A percentile compares a stretch with the other conserved stretches of the same genome.
phyloP scores from a whole-genome alignment of 1,140 invertebrate genomes.

The Zaprionus gabonicus region DNA sequence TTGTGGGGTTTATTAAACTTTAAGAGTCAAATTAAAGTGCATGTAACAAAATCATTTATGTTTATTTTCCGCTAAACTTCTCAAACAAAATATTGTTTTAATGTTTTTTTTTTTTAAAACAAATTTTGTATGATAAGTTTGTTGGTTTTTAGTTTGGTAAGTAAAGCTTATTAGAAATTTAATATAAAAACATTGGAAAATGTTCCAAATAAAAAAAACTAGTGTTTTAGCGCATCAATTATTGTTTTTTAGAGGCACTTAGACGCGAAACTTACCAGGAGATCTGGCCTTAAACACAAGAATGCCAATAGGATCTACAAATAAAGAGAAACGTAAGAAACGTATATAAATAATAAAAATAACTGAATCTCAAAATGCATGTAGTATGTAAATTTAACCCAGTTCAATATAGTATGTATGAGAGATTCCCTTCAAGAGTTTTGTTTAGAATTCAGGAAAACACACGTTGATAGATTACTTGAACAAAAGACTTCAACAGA shows the following conservation, averaged over 20 bases:
- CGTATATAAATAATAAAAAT: slow-evolving; percentile 81
- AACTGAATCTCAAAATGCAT: slow-evolving; percentile 53
- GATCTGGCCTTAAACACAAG: slow-evolving; percentile 89
- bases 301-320: slow-evolving; percentile 89
- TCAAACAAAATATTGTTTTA: slow-evolving; percentile 14
- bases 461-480: slow-evolving; percentile 51
- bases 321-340: slow-evolving; percentile 83
- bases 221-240: slow-evolving; percentile 31
- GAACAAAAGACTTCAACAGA: slow-evolving; percentile 51
- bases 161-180: slow-evolving; percentile 34
- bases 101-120: neutral
- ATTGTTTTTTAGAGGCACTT: slow-evolving; percentile 49
- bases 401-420: neutral
- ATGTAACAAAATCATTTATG: slow-evolving; percentile 5
- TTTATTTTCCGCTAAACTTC: slow-evolving; percentile 15
- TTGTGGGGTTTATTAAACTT: slow-evolving; percentile 41
- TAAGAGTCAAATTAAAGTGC: slow-evolving; percentile 34
- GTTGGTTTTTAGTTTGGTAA: slow-evolving; percentile 48
- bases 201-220: slow-evolving; percentile 6
- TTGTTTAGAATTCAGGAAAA: slow-evolving; percentile 10
- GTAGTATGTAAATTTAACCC: slow-evolving; percentile 29
- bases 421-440: neutral
- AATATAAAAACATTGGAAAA: neutral
- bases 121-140: slow-evolving; percentile 12
- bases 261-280: slow-evolving; percentile 87